These are phyloP conservation scores for Xyrichtys novacula DNA, from an alignment of 2,797 vertebrate species.

Conservation along the genomic window DNA sequence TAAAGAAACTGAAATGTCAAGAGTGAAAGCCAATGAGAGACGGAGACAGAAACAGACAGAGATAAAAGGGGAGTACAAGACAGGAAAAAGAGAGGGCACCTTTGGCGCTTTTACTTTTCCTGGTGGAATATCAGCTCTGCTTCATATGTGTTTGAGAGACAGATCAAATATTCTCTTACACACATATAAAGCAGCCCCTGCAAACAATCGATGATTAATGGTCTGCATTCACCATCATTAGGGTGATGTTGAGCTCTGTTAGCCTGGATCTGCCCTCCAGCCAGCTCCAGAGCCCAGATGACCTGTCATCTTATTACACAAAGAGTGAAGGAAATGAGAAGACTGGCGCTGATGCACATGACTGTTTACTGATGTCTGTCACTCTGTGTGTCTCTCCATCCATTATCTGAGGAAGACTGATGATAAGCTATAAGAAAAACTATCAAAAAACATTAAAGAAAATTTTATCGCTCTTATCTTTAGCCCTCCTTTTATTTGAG, in stretches of 20 bases:
- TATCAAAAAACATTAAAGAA: constrained; percentile 9
- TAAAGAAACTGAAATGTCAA: not conserved
- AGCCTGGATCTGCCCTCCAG: constrained; percentile 39
- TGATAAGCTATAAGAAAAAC: not conserved
- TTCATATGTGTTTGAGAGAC: not conserved
- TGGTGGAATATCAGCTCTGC: not conserved
- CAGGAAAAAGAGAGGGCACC: not conserved
- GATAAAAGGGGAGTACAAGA: not conserved
- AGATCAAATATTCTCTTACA: constrained; percentile 1
- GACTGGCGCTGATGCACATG: constrained; percentile 5
- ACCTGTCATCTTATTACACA: constrained; percentile 46
- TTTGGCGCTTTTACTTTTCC: not conserved
- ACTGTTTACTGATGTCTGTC: constrained; percentile 6
- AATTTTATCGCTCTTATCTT: constrained; percentile 22
- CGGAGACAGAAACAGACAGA: constrained; percentile 13
- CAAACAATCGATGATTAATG: constrained; percentile 54
- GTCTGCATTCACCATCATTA: constrained; percentile 46
- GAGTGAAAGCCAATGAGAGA: constrained; percentile 21
- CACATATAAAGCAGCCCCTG: constrained; percentile 7
- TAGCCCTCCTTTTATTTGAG: not conserved
- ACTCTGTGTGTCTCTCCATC: constrained; percentile 7
- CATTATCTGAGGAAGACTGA: constrained; percentile 4
- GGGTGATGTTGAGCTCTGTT: constrained; percentile 44
- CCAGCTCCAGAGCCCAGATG: constrained; percentile 11
- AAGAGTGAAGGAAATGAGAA: constrained; percentile 26